Base-by-base conservation (phyloP, 2,113 vertebrate species). In the Sialia sialis region DNA sequence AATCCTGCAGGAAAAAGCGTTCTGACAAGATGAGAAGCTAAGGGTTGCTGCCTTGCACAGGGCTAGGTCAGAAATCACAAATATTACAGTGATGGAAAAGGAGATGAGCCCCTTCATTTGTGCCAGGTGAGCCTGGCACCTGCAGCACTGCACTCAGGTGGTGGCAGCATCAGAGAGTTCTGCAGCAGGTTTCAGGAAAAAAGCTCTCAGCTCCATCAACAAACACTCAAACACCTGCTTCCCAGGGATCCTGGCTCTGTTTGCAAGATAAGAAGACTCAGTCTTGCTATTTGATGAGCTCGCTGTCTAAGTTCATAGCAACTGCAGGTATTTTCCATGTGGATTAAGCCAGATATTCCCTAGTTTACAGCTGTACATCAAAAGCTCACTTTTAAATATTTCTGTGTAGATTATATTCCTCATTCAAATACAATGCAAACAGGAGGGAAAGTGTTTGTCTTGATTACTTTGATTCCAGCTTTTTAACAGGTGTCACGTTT, bases 91-190 rank as follows among this genome's bases (percentile, higher is more conserved):
- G 39, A 1, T 2, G 23, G 73, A 4, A 43, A 26, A 59, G 54
- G 51, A 11, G 27, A 38, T 1, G 3, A 30, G 52, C 12, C 23
- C 22, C 26, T 60, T 46, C 5, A 13, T 10, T 49, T 3, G 0
- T 7, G 63, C 49, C 60, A 41, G 36, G 34, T 2, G 29, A 88
- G 43, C 10, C 58, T 17, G 51, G 67, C 39, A 69, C 46, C 62
- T n/a, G 46, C 70, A 39, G 66, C 66, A 22, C 1, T 9, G 25
- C 36, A 15, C 44, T 27, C n/a, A 9, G 29, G 25, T 3, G 25
- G 15, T 10, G 11, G 0, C 46, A 43, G 0, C 0, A 11, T 0
- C 23, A 59, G 8, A 59, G 1, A 17, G 8, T 6, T 60, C n/a
- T 39, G 70, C 22, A 7, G 2, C 2, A 38, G 29, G 32, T 0